Percentiles rank a stretch among this genome's conserved stretches.
phyloP scores from a whole-genome alignment of 2,888 invertebrate species.

The Cordilura impudica region DNA sequence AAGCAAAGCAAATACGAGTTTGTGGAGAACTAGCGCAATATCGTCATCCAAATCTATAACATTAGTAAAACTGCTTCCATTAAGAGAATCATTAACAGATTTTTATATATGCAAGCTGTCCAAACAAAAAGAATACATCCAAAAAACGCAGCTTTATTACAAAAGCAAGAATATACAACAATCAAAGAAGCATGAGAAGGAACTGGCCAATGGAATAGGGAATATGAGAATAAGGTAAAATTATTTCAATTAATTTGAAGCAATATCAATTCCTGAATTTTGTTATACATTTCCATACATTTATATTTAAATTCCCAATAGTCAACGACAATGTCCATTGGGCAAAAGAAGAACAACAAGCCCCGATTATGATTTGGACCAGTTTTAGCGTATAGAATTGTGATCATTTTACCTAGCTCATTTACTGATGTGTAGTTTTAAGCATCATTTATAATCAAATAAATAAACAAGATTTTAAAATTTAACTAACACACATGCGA shows the following conservation, averaged over 20 bases:
- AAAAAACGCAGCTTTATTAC: conserved; percentile 10
- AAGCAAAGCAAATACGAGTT: conserved; percentile 34
- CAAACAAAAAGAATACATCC: conserved; percentile 24
- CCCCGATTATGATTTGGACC: conserved; percentile 52
- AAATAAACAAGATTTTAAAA: no score
- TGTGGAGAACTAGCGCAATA: conserved; percentile 46
- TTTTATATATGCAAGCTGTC: conserved; percentile 42
- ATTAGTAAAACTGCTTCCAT: conserved; percentile 44
- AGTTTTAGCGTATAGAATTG: conserved; percentile 43
- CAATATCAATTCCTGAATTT: no score
- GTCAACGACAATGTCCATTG: conserved; percentile 37
- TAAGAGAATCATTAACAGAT: conserved; percentile 56
- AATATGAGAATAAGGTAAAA: neutral
- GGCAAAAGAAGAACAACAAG: conserved; percentile 44
- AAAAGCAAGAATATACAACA: conserved; percentile 33
- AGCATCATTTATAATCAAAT: no score
- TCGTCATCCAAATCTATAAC: conserved; percentile 44
- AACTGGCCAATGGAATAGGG: conserved; percentile 32
- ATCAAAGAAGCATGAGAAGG: conserved; percentile 35
- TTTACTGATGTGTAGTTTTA: no score
- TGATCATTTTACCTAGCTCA: conserved; percentile 1
- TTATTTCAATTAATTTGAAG: neutral
- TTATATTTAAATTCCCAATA: conserved; percentile 14
- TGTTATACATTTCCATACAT: no score
- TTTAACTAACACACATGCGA: no score